Evolutionary conservation across 2,113 vertebrate species (phyloP).

Genomic region (Sakesphorus luctuosus): DNA sequence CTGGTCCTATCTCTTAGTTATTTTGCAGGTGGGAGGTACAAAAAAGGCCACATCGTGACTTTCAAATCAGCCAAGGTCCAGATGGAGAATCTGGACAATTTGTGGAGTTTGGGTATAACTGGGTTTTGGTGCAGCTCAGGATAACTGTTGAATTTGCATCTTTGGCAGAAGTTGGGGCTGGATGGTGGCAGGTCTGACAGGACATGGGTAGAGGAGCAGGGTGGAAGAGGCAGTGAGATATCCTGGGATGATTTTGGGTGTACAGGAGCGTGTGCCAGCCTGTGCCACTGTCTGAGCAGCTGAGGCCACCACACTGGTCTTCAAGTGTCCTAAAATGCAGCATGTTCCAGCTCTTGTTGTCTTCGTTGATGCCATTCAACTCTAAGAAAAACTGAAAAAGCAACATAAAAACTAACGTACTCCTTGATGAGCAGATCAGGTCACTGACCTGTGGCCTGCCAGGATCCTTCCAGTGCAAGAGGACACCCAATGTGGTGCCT

Average conservation of each 20-base stretch:
- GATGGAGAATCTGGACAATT: neutral
- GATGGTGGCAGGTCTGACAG: neutral
- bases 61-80: neutral
- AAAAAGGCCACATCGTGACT: neutral
- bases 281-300: neutral
- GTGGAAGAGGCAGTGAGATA: neutral
- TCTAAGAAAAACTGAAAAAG: neutral
- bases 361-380: neutral
- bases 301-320: neutral
- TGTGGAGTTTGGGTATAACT: neutral
- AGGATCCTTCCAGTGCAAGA: neutral
- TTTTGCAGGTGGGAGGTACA: conserved; percentile 9
- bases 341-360: neutral
- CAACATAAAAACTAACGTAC: neutral
- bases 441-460: neutral
- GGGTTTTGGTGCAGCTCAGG: neutral
- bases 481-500: fast-evolving
- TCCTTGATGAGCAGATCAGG: neutral
- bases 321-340: neutral
- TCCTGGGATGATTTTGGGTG: neutral
- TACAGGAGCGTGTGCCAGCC: fast-evolving
- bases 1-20: neutral
- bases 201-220: neutral
- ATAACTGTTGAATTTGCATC: neutral
- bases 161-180: neutral